Percentiles rank a stretch among this genome's conserved stretches.
These are phyloP conservation scores for Halcyon malimbica DNA, from an alignment of 2,113 vertebrate genomes.

Conservation along the genomic window DNA sequence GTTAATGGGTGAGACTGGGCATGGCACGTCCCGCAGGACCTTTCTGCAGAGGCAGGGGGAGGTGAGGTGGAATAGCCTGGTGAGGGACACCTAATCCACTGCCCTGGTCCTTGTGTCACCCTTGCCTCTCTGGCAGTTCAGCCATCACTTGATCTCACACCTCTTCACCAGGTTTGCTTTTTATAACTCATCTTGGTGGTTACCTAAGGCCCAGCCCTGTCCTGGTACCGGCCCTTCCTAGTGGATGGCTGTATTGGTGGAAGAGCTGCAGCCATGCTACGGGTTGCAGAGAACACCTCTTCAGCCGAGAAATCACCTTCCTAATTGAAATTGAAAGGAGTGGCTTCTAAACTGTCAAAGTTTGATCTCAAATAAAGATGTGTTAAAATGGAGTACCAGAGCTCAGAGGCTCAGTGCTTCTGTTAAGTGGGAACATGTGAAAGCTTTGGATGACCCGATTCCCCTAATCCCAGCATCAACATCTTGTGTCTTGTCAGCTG, in stretches of 20 bases:
- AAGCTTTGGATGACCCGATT: background rate
- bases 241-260: background rate
- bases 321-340: background rate
- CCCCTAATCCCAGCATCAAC: background rate
- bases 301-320: background rate
- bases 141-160: accelerated
- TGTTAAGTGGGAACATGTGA: background rate
- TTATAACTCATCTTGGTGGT: background rate
- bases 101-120: background rate
- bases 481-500: background rate
- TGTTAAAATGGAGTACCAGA: background rate
- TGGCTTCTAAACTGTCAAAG: background rate
- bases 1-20: slow-evolving; percentile 7
- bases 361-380: background rate
- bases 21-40: accelerated
- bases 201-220: background rate
- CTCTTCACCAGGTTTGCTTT: background rate
- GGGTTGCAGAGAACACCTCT: background rate
- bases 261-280: background rate
- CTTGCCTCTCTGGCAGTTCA: background rate
- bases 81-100: accelerated
- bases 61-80: background rate
- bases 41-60: background rate
- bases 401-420: background rate
- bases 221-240: background rate